Evolutionary conservation across 1,140 invertebrate species (phyloP), one percentile per base, ranked within the genome.

Genomic region (Heliconius himera): DNA sequence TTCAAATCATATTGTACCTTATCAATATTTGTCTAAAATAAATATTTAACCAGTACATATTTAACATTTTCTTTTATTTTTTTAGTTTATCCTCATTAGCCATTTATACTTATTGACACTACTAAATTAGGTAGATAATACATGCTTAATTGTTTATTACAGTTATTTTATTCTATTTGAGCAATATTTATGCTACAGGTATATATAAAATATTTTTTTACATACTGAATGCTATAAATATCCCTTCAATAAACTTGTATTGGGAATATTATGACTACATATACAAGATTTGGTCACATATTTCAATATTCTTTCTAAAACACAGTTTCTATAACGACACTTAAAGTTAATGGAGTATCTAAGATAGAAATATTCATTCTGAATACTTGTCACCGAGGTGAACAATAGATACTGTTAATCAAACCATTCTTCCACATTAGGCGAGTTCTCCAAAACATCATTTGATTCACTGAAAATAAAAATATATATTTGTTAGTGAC

Each of bases 391-490:
- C 83, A 84, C 81, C 81, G 83, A 80, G 79, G 76, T 78, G 80
- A 72, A 73, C 73, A 56, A 79, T 76, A 86, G 77, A 60, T 81
- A 86, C 70, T 85, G 80, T 83, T 89, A 94, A 88, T 94, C 93
- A 86, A 94, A 93, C 93, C 92, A 94, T 84, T 97, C 46, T 86
- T 94, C 93, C 0, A 94, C 93, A 87, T 93, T 93, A 56, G 97
- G 97, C 1, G 97, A 97, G 74, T 97, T 97, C 88, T 97, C 97
- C 89, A 97, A 93, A 22, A 97, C 95, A 87, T 97, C 97, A 90
- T 97, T 97, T 3, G 97, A 97, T 94, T 97, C 97, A 94, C 97
- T 97, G 90, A 80, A 96, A 96, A 84, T 88, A 87, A 87, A 87
- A 80, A 84, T 88, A 78, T 26, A 49, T 1, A 22, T 16, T 70